Conservation (phyloP, 92 coral and sea anemone species). For the Zoanthus sansibaricus region DNA sequence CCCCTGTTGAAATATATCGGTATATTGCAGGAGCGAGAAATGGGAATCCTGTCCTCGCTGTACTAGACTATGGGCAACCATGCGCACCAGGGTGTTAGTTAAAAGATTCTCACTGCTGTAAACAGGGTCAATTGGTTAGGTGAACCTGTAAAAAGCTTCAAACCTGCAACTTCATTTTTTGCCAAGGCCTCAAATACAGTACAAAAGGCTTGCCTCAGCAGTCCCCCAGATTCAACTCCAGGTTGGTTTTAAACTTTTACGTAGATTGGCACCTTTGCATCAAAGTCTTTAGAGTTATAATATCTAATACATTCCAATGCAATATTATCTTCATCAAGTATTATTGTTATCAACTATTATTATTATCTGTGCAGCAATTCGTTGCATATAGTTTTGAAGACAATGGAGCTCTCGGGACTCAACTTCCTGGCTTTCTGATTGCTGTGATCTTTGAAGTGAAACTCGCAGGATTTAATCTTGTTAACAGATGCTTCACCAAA, state of each 20-base stretch:
- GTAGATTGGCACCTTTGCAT: constrained; percentile 46
- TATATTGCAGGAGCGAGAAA: constrained; percentile 45
- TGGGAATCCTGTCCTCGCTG: constrained; percentile 53
- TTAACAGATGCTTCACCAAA: too few species aligned
- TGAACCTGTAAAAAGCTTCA: constrained; percentile 50
- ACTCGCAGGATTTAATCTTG: too few species aligned
- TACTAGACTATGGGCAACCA: constrained; percentile 50
- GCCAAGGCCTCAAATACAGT: constrained; percentile 39
- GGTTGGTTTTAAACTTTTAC: constrained; percentile 54
- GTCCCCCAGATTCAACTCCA: constrained; percentile 61
- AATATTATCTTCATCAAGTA: constrained; percentile 10
- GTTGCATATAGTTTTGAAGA: too few species aligned
- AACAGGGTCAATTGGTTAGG: constrained; percentile 19
- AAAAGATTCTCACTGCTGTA: constrained; percentile 58
- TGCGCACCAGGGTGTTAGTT: constrained; percentile 42
- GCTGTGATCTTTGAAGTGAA: too few species aligned
- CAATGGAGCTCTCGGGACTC: too few species aligned
- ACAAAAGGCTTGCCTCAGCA: constrained; percentile 58
- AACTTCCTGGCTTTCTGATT: too few species aligned
- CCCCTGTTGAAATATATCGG: constrained; percentile 58
- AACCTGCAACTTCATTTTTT: constrained; percentile 45
- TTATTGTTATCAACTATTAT: too few species aligned
- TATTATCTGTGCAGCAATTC: too few species aligned
- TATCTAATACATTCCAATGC: constrained; percentile 22
- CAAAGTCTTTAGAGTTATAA: constrained; percentile 35